Evolutionary conservation across 2,797 vertebrate species (phyloP), one percentile per base, ranked within the genome.

Genomic region (Podargus strigoides): DNA sequence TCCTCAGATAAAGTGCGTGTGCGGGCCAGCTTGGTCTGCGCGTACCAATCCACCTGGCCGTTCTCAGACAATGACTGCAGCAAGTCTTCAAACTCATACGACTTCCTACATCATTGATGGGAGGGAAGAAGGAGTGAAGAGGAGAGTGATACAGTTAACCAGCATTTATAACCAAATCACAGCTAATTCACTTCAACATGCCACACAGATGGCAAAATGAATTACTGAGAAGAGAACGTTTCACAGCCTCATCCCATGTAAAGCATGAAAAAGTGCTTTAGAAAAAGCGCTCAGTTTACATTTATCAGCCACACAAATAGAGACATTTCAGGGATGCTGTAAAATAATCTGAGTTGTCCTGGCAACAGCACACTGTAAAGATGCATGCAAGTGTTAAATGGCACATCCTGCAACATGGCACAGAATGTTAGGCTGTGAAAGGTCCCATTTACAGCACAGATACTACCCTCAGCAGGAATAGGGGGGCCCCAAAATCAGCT

Each of bases 1-100:
- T 99, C 99, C 94, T 99, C 99, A 6, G 99, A 99, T 98, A 99
- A 98, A 98, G 99, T 99, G 98, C 98, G 98, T 94, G 98, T 98
- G 73, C 99, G 98, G 75, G 98, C 98, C 97, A 99, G 96, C 96
- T 98, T 99, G 49, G 98, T 98, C 97, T 99, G 99, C 58, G 99
- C 98, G 0, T 99, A 99, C 99, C 99, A 99, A 96, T 99, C 99
- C 84, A 98, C 98, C 86, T 98, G 98, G 94, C 98, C 98, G 52
- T 97, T 98, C 91, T 99, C 98, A 3, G 98, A 95, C 0, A 98
- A 98, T 2, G 98, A 98, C 97, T 99, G 99, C 87, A 99, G 97
- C 92, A 99, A 96, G 97, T 99, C 99, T 96, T 99, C 99, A 95
- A 99, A 99, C 95, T 99, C 99, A 22, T 99, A 99, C 0, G 99